Evolutionary conservation across 2,797 vertebrate species (phyloP).

Genomic region (Phoxinus dragarum): DNA sequence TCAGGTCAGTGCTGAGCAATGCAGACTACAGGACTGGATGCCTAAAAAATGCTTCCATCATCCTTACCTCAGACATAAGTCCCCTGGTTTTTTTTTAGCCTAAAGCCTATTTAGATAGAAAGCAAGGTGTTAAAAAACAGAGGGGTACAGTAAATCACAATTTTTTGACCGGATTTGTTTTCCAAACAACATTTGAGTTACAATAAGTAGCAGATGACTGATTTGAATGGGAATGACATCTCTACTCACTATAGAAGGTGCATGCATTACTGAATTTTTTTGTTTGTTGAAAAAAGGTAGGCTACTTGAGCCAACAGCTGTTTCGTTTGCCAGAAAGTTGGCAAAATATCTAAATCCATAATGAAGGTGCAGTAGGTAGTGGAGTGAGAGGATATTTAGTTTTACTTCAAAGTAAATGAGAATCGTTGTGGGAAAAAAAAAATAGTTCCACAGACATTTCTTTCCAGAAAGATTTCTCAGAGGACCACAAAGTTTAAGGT

Average conservation of each 20-base stretch:
- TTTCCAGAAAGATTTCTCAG: neutral
- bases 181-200: neutral
- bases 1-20: constrained; percentile 52
- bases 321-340: neutral
- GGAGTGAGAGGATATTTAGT: no score
- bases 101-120: neutral
- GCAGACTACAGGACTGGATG: constrained; percentile 40
- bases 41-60: constrained; percentile 37
- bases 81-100: constrained; percentile 5
- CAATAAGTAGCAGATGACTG: neutral
- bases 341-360: neutral
- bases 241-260: neutral
- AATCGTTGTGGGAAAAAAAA: neutral
- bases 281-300: no score
- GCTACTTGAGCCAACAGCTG: neutral
- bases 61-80: constrained; percentile 21
- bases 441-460: neutral
- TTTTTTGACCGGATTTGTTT: neutral
- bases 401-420: no score
- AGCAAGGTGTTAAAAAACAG: neutral
- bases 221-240: neutral
- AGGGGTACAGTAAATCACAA: neutral
- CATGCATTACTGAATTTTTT: neutral
- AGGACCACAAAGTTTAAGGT: no score
- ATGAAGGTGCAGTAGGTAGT: neutral